Percentiles rank a stretch among this genome's conserved stretches.
These are phyloP conservation scores for Allygus modestus DNA, from an alignment of 2,888 invertebrate species.

Conservation along the genomic window DNA sequence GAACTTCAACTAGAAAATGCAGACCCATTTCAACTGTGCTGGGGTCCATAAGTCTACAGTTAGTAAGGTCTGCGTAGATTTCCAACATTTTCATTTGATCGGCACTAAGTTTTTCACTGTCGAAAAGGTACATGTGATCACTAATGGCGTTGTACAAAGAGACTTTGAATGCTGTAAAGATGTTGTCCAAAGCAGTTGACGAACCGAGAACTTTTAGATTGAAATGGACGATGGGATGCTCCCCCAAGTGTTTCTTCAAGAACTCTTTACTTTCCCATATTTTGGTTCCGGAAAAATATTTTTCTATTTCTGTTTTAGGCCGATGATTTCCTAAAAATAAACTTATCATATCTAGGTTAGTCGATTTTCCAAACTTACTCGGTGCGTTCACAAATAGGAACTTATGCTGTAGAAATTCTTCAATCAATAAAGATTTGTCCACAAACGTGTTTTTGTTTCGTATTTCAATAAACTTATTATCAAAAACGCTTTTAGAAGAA, in stretches of 20 bases:
- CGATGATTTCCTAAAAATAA: constrained; percentile 31
- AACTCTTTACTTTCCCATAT: constrained; percentile 15
- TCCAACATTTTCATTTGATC: constrained; percentile 40
- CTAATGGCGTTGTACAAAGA: constrained; percentile 39
- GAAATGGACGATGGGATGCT: constrained; percentile 24
- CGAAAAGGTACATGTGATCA: constrained; percentile 43
- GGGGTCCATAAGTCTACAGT: constrained; percentile 16
- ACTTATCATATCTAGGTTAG: constrained; percentile 42
- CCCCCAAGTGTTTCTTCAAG: neutral
- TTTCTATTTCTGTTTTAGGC: constrained; percentile 8
- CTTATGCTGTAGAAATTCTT: constrained; percentile 37
- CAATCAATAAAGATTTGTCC: constrained; percentile 32
- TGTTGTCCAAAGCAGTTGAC: neutral
- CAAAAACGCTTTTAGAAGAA: constrained; percentile 10
- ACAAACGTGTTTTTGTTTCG: constrained; percentile 39
- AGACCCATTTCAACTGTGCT: neutral
- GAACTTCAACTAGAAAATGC: constrained; percentile 17
- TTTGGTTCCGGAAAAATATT: neutral
- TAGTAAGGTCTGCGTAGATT: constrained; percentile 26
- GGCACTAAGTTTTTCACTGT: constrained; percentile 35
- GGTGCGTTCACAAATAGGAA: constrained; percentile 42
- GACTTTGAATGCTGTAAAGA: constrained; percentile 23
- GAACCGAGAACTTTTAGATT: constrained; percentile 9
- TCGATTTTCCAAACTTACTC: constrained; percentile 51
- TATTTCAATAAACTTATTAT: constrained; percentile 18